Conservation (phyloP, 1,140 invertebrate genomes). For the Paraescarpia echinospica region DNA sequence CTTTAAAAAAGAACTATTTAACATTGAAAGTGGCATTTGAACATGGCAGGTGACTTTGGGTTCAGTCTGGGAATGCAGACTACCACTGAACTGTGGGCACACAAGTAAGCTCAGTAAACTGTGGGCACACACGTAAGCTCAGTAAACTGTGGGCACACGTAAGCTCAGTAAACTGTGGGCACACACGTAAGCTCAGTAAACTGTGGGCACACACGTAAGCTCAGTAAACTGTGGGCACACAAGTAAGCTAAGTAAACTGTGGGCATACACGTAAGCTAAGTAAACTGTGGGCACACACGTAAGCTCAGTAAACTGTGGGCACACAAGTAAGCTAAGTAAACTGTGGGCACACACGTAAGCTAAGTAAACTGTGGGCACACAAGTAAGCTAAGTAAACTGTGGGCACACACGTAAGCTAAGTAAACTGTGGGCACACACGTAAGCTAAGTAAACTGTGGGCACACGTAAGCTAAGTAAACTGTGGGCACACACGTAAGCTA, state of each 20-base stretch:
- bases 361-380: not conserved
- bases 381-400: not conserved
- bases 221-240: not conserved
- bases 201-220: not conserved
- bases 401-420: not conserved
- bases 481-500: not conserved
- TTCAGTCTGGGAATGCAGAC: not conserved
- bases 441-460: not conserved
- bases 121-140: not conserved
- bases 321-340: not conserved
- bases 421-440: not conserved
- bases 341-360: not conserved
- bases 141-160: not conserved
- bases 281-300: not conserved
- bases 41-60: not conserved
- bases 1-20: no score
- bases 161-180: not conserved
- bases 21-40: not conserved
- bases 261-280: not conserved
- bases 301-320: not conserved
- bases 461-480: not conserved
- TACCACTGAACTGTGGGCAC: not conserved
- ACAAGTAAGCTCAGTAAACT: not conserved
- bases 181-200: not conserved
- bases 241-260: not conserved